These are phyloP conservation scores for Drosophila ustulata DNA, from an alignment of 2,888 invertebrate species.

Conservation along the genomic window DNA sequence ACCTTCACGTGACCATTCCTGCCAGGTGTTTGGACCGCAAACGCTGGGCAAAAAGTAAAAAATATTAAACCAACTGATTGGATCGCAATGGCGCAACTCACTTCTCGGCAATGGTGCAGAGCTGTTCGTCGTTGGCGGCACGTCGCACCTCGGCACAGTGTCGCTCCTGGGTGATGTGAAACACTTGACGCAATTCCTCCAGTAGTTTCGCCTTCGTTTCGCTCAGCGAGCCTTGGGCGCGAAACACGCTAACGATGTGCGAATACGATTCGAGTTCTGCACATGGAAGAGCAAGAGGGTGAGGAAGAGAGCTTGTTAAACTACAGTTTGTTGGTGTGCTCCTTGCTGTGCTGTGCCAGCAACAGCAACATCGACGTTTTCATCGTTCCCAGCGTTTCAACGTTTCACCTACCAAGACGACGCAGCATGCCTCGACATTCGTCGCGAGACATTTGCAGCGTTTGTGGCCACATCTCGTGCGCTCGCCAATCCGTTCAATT, in stretches of 20 bases:
- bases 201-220: constrained; percentile 93
- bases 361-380: background rate
- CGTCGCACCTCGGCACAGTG: constrained; percentile 96
- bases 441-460: constrained; percentile 91
- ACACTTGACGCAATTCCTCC: constrained; percentile 91
- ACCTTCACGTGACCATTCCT: constrained; percentile 95
- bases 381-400: background rate
- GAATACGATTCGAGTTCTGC: constrained; percentile 96
- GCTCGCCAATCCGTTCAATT: constrained; percentile 64
- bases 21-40: constrained; percentile 88
- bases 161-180: constrained; percentile 95
- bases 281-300: too few species aligned
- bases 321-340: constrained; percentile 5
- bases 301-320: too few species aligned
- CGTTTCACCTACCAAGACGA: constrained; percentile 89
- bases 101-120: constrained; percentile 95
- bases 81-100: constrained; percentile 85
- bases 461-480: constrained; percentile 84
- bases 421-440: constrained; percentile 95
- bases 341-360: constrained; percentile 26
- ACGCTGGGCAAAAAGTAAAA: constrained; percentile 81
- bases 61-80: too few species aligned
- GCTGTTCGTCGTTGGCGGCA: constrained; percentile 95
- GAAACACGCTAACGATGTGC: constrained; percentile 94
- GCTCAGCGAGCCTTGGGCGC: constrained; percentile 95